phyloP scores from a whole-genome alignment of 2,888 invertebrate genomes.

The Tortrix viridana region DNA sequence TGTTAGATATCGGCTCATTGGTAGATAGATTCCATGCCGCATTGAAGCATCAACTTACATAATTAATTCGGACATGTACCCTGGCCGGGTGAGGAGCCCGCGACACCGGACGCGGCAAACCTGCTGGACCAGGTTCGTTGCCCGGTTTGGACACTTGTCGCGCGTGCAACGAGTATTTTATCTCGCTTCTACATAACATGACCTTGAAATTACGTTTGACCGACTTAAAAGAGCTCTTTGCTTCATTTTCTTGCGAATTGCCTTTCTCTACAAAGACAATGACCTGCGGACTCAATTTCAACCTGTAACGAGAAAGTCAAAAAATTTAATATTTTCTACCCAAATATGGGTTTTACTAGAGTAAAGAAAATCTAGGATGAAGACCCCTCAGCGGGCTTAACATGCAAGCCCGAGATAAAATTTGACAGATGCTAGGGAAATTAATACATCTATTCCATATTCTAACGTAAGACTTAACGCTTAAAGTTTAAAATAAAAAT shows the following conservation, averaged over 20 bases:
- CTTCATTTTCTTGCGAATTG: conserved; percentile 9
- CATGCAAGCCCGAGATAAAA: too few relatives aligned
- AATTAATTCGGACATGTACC: conserved; percentile 15
- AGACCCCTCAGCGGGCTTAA: too few relatives aligned
- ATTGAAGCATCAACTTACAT: conserved; percentile 11
- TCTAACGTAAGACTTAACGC: too few relatives aligned
- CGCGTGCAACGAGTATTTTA: conserved; percentile 23
- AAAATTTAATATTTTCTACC: neutral
- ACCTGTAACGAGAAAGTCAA: neutral
- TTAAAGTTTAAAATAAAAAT: too few relatives aligned
- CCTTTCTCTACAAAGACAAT: conserved; percentile 16
- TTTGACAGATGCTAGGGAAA: too few relatives aligned
- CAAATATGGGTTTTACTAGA: neutral
- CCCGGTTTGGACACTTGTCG: conserved; percentile 37
- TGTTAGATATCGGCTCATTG: neutral
- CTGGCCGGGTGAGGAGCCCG: conserved; percentile 9
- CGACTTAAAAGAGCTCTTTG: conserved; percentile 22
- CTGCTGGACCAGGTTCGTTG: conserved; percentile 39
- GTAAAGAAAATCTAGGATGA: too few relatives aligned
- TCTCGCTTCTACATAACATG: conserved; percentile 23
- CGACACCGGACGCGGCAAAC: conserved; percentile 33
- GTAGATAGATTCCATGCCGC: neutral
- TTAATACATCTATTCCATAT: too few relatives aligned
- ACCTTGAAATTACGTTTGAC: conserved; percentile 34
- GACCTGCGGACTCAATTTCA: neutral